These are phyloP conservation scores for Emmelina monodactyla DNA, from an alignment of 2,888 invertebrate genomes.

Conservation along the genomic window DNA sequence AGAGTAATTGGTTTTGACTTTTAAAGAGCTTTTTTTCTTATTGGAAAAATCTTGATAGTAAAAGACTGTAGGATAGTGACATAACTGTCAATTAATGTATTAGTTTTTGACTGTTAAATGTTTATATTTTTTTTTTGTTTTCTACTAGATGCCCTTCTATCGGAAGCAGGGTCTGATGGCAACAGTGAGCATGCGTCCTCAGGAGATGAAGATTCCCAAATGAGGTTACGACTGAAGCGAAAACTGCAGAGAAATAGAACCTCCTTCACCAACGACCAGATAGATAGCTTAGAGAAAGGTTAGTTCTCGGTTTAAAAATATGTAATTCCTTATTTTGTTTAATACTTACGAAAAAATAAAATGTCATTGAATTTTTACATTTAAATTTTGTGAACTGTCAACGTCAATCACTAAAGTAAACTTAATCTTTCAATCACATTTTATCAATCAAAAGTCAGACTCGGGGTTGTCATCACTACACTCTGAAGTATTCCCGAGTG, in stretches of 20 bases:
- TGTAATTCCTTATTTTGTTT: neutral
- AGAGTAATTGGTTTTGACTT: no score
- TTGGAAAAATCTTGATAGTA: no score
- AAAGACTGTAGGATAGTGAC: no score
- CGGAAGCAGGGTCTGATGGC: slow-evolving; percentile 79
- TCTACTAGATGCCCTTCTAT: slow-evolving; percentile 64
- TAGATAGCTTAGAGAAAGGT: slow-evolving; percentile 99
- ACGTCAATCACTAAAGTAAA: no score
- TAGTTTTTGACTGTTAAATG: no score
- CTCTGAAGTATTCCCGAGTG: slow-evolving; percentile 29
- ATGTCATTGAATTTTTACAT: no score
- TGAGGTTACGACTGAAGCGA: slow-evolving; percentile 91
- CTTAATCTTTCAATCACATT: neutral
- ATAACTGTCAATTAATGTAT: no score
- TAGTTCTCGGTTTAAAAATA: slow-evolving; percentile 19
- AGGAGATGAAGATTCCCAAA: slow-evolving; percentile 89
- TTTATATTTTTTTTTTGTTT: no score
- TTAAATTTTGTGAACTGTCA: no score
- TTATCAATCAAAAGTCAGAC: neutral
- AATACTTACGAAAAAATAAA: neutral
- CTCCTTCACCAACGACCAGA: slow-evolving; percentile 98
- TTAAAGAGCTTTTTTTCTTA: no score
- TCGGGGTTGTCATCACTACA: neutral
- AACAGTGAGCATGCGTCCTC: slow-evolving; percentile 92
- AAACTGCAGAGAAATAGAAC: slow-evolving; percentile 97